phyloP scores from a whole-genome alignment of 2,888 invertebrate genomes.

The Aporophyla nigra region DNA sequence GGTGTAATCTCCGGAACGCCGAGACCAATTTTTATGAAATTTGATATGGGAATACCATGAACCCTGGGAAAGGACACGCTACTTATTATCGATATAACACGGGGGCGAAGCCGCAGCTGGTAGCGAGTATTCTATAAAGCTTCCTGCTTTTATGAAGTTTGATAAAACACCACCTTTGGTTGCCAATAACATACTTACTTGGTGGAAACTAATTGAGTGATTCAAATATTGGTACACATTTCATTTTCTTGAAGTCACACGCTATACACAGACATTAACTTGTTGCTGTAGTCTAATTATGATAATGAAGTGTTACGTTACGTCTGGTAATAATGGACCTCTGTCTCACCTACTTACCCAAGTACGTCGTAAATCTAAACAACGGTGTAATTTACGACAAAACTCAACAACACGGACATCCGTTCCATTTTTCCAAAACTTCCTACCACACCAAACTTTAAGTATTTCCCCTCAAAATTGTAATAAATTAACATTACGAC shows the following conservation, averaged over 20 bases:
- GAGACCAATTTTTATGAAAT: too few species aligned
- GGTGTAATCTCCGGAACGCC: too few species aligned
- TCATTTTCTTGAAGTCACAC: background rate
- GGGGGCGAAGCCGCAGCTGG: too few species aligned
- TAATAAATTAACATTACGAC: constrained; percentile 77
- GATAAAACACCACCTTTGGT: background rate
- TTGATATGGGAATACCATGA: too few species aligned
- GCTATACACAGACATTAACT: background rate
- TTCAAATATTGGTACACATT: background rate
- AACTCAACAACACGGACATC: constrained; percentile 36
- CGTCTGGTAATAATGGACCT: background rate
- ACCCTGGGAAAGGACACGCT: too few species aligned
- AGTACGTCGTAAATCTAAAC: constrained; percentile 33
- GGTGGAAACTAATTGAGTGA: background rate
- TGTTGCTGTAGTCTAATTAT: background rate
- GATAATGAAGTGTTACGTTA: background rate
- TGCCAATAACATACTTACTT: background rate
- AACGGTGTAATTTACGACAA: constrained; percentile 3
- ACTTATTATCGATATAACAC: too few species aligned
- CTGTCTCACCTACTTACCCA: background rate
- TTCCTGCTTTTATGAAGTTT: too few species aligned
- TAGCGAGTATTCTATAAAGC: too few species aligned
- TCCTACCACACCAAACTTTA: constrained; percentile 61
- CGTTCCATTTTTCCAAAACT: constrained; percentile 52
- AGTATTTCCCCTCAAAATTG: constrained; percentile 69